Base-by-base conservation (phyloP, 2,888 invertebrate genomes). In the Cryptus viduatorius region DNA sequence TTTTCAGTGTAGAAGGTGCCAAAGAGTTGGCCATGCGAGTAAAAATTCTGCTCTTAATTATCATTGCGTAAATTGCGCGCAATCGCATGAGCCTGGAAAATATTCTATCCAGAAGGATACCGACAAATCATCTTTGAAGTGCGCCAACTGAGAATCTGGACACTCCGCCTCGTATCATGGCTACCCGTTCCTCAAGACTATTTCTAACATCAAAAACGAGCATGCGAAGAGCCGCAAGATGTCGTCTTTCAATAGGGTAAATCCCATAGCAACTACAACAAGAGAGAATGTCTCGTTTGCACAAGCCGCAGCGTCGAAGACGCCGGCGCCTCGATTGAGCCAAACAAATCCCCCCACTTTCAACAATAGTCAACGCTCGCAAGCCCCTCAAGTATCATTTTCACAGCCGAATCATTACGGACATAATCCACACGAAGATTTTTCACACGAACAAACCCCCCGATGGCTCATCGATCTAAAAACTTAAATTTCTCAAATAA, bases 121-220 rank as follows among this genome's bases (percentile, higher is more conserved):
- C 4, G 67, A 44, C 1, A 77, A 67, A 65, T 1, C 10, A 29
- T 2, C 10, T 12, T 24, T 79, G 4, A 79, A 64, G 61, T 72
- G 79, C 48, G 73, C 65, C 48, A 79, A 79, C 61, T 79, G 31
- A 7, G 14, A 72, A 16, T 29, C 46, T 4, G 79, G 72, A 12
- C 79, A 79, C 24, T 65, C 79, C 24, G 79, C 79, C 4, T 72
- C 61, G 12, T 79, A 79, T 73, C 53, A 59, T 24, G 79, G 79
- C 10, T 72, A 64, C 61, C 61, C 29, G 19, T 79, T 46, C 46
- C 50, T 59, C 8, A 73, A 79, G 61, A 7, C 12, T 3, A 61
- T 42, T 1, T 2, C 14, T 4, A 72, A 16, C 31, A 5, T 50
- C 29, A 73, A 59, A 44, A 71, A 50, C 37, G 24, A 71, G n/a